A percentile compares a stretch with the other conserved stretches of the same genome.
phyloP scores from a whole-genome alignment of 2,888 invertebrate genomes.

The Calameuta filiformis region DNA sequence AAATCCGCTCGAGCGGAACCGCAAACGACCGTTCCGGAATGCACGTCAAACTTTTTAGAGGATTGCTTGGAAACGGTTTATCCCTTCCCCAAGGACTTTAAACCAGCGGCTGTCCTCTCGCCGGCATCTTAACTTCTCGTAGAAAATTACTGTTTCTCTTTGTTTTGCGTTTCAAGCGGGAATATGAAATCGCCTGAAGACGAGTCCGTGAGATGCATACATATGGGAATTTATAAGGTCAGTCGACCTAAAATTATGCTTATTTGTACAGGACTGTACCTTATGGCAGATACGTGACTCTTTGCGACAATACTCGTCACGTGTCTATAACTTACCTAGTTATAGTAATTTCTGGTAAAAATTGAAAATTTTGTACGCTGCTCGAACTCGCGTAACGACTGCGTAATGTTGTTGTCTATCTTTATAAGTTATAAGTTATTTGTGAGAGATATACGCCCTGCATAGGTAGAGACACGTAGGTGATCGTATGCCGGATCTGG shows the following conservation, averaged over 20 bases:
- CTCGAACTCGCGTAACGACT: too few relatives aligned
- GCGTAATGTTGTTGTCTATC: too few relatives aligned
- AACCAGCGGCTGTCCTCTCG: neutral
- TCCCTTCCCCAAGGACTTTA: neutral
- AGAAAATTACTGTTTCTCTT: neutral
- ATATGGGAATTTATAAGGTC: neutral
- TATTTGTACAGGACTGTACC: neutral
- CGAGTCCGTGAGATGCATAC: neutral
- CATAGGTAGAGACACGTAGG: neutral
- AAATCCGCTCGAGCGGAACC: neutral
- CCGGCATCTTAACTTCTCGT: neutral
- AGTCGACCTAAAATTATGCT: neutral
- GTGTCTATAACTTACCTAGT: neutral
- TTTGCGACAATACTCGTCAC: neutral
- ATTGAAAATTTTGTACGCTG: neutral
- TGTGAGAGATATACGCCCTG: neutral
- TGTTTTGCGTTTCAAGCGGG: neutral
- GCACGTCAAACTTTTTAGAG: conserved; percentile 45
- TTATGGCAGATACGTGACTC: neutral
- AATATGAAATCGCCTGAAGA: neutral
- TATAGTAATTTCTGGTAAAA: neutral
- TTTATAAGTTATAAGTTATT: neutral
- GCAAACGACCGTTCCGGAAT: conserved; percentile 30
- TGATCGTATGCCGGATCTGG: neutral
- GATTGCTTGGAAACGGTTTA: neutral